Conservation (phyloP, 2,888 invertebrate species). For the Cryptocephalus moraei region DNA sequence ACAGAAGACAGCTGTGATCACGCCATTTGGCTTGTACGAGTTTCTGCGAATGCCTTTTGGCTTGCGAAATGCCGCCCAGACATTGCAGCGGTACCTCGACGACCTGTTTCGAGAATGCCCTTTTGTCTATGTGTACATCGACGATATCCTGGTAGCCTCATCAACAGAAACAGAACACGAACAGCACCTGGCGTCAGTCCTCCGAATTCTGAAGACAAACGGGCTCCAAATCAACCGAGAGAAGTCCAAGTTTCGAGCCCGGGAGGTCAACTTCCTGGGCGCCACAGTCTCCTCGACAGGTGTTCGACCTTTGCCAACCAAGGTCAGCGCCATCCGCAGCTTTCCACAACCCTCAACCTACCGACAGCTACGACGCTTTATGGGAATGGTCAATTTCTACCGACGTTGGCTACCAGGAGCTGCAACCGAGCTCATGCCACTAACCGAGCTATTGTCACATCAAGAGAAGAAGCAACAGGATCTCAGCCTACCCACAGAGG, state of each 20-base stretch:
- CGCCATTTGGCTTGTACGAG: conserved; percentile 7
- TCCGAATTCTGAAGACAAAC: too few relatives aligned
- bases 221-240: neutral
- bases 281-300: conserved; percentile 1
- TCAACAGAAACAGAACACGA: conserved; percentile 4
- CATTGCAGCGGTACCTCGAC: conserved; percentile 7
- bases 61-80: conserved; percentile 6
- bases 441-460: neutral
- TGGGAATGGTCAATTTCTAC: conserved; percentile 15
- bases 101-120: conserved; percentile 2
- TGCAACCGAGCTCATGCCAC: conserved; percentile 5
- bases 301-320: neutral
- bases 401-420: conserved; percentile 7
- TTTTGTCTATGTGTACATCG: conserved; percentile 6
- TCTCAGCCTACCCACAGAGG: neutral
- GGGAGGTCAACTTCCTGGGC: conserved; percentile 1
- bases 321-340: neutral
- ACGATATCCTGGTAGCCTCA: conserved; percentile 5
- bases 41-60: conserved; percentile 7
- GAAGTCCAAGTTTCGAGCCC: conserved; percentile 1
- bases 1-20: conserved; percentile 6
- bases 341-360: conserved; percentile 1
- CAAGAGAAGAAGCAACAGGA: neutral
- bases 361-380: conserved; percentile 7
- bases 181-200: too few relatives aligned